phyloP scores from a whole-genome alignment of 2,113 vertebrate genomes.

The Cinclus mexicanus region DNA sequence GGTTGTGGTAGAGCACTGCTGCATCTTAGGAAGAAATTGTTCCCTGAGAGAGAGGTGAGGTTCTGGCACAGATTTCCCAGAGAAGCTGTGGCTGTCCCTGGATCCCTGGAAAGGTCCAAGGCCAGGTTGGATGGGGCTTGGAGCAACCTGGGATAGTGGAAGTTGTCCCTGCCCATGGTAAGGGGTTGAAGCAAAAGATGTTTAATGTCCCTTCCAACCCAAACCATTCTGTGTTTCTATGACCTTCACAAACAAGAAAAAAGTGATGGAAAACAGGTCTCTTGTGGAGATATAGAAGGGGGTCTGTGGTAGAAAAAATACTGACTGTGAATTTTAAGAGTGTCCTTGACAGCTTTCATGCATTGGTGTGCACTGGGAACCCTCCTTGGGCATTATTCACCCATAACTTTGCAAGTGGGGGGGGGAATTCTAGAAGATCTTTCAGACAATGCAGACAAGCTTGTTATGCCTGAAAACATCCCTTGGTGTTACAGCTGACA shows the following conservation, averaged over 20 bases:
- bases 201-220: too few relatives aligned
- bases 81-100: not conserved
- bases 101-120: not conserved
- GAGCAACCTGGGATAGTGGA: fast-evolving
- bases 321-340: not conserved
- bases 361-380: not conserved
- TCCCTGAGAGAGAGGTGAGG: fast-evolving
- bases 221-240: not conserved
- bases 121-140: fast-evolving
- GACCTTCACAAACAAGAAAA: not conserved
- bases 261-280: not conserved
- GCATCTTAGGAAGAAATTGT: not conserved
- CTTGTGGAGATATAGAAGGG: not conserved
- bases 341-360: not conserved
- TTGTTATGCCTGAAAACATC: not conserved
- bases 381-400: not conserved
- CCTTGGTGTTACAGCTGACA: not conserved
- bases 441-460: not conserved
- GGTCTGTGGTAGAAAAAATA: not conserved
- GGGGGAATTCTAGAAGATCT: fast-evolving
- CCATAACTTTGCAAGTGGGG: not conserved
- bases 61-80: not conserved
- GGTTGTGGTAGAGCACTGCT: not conserved
- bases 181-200: fast-evolving
- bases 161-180: not conserved